Conservation (phyloP, 2,888 invertebrate genomes). For the Loripinus fragilis region DNA sequence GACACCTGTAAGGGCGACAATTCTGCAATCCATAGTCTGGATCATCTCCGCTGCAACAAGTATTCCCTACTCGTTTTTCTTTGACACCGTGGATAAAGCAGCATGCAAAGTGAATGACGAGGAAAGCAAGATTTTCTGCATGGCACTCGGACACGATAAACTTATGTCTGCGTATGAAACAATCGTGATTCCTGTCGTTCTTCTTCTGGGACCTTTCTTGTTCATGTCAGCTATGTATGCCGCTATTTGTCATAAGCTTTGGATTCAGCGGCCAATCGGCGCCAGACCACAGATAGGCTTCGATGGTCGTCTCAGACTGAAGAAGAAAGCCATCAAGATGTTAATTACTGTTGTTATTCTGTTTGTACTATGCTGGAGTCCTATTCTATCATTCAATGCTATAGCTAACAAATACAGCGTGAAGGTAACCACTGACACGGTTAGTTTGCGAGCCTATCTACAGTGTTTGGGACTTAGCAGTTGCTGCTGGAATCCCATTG, state of each 20-base stretch:
- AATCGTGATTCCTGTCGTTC: conserved; percentile 60
- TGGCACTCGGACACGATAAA: not conserved
- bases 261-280: conserved; percentile 63
- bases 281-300: conserved; percentile 35
- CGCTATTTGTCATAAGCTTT: conserved; percentile 69
- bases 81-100: conserved; percentile 48
- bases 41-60: conserved; percentile 56
- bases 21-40: conserved; percentile 65
- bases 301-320: conserved; percentile 61
- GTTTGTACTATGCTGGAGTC: conserved; percentile 71
- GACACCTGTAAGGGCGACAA: conserved; percentile 53
- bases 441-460: conserved; percentile 59
- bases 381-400: conserved; percentile 64
- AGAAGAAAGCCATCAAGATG: conserved; percentile 73
- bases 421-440: conserved; percentile 28
- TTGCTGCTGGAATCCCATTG: conserved; percentile 71
- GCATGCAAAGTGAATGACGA: conserved; percentile 37
- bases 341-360: conserved; percentile 68
- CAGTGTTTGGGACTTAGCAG: conserved; percentile 69
- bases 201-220: conserved; percentile 64
- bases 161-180: conserved; percentile 38
- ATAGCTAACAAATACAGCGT: conserved; percentile 50
- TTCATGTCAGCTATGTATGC: conserved; percentile 66
- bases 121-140: not conserved
- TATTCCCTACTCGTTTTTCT: conserved; percentile 66